phyloP scores from a whole-genome alignment of 2,113 vertebrate genomes.

The Rhea americana region DNA sequence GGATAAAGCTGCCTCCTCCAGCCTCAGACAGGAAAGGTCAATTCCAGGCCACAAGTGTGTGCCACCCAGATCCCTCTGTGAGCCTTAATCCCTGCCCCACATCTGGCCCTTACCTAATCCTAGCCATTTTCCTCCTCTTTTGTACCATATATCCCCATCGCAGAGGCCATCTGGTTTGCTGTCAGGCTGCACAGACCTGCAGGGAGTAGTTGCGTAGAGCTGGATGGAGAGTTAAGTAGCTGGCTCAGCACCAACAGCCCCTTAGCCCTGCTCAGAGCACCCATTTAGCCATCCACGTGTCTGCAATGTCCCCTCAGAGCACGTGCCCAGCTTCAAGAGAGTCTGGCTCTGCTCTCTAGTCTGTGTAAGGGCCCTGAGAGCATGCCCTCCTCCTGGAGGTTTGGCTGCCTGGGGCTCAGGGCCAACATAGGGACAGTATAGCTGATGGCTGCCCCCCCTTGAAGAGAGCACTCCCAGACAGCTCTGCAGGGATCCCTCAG shows the following conservation, averaged over 20 bases:
- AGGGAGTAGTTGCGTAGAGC: background rate
- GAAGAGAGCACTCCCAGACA: background rate
- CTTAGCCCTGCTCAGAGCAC: background rate
- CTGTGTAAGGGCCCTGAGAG: background rate
- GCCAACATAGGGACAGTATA: background rate
- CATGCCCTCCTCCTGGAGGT: background rate
- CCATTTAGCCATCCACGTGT: background rate
- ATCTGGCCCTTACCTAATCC: background rate
- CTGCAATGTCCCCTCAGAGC: background rate
- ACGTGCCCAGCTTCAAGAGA: background rate
- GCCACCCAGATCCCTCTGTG: background rate
- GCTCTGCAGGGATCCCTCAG: no score
- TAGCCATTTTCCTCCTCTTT: no score
- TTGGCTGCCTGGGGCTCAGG: background rate
- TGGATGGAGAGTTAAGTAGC: background rate
- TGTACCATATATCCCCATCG: no score
- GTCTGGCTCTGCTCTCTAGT: background rate
- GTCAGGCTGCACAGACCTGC: no score
- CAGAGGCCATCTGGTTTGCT: background rate
- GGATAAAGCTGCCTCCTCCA: background rate
- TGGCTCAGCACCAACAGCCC: background rate
- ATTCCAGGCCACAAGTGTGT: background rate
- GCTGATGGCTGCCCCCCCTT: background rate
- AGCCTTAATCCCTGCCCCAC: background rate
- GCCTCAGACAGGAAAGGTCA: background rate